A percentile compares a stretch with the other conserved stretches of the same genome.
Conservation (phyloP, 1,140 invertebrate species). For the Thereuonema tuberculata region DNA sequence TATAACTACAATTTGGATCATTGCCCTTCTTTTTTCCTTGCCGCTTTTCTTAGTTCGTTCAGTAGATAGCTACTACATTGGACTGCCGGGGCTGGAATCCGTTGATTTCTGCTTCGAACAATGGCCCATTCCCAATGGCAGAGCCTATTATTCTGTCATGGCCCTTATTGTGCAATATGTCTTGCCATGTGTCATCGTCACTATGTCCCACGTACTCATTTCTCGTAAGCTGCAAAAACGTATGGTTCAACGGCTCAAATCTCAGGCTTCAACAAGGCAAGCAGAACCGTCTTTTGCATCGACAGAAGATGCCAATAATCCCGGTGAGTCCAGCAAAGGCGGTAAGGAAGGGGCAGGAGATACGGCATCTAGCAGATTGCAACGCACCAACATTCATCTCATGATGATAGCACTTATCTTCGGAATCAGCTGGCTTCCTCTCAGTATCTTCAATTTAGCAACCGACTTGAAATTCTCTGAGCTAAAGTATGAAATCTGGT, state of each 20-base stretch:
- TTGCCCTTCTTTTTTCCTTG: slow-evolving; percentile 57
- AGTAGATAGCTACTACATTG: slow-evolving; percentile 44
- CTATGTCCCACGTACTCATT: slow-evolving; percentile 43
- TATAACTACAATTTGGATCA: slow-evolving; percentile 59
- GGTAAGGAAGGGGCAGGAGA: slow-evolving; percentile 38
- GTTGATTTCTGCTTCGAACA: slow-evolving; percentile 59
- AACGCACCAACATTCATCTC: slow-evolving; percentile 63
- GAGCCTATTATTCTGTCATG: slow-evolving; percentile 65
- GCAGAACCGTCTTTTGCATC: too few species aligned
- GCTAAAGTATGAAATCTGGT: slow-evolving; percentile 25
- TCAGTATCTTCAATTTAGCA: slow-evolving; percentile 68
- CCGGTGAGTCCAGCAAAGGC: not conserved
- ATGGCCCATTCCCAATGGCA: slow-evolving; percentile 54
- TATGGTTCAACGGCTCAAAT: slow-evolving; percentile 21
- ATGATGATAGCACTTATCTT: slow-evolving; percentile 73
- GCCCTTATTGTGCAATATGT: slow-evolving; percentile 70
- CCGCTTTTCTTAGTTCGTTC: slow-evolving; percentile 61
- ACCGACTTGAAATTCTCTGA: slow-evolving; percentile 46
- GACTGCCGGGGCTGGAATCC: slow-evolving; percentile 37
- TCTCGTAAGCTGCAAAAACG: slow-evolving; percentile 40
- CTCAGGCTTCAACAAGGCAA: slow-evolving; percentile 20
- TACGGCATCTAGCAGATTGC: slow-evolving; percentile 43
- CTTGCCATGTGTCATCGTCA: slow-evolving; percentile 64
- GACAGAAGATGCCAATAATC: too few species aligned
- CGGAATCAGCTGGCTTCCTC: slow-evolving; percentile 69